Conservation (phyloP, 2,888 invertebrate genomes). For the Chrysolina haemoptera region DNA sequence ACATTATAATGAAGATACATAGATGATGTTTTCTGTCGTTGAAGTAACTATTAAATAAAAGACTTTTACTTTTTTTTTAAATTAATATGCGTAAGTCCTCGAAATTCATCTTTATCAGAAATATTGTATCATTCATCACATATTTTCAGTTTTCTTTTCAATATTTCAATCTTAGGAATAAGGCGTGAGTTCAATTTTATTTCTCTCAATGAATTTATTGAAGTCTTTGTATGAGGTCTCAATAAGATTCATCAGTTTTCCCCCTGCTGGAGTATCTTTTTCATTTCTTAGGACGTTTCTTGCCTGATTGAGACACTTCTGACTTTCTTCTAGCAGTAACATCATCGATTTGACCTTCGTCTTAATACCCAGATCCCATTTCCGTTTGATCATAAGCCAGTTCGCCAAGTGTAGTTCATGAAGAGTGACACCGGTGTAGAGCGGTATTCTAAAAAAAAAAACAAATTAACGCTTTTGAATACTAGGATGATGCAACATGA, state of each 20-base stretch:
- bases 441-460: constrained; percentile 71
- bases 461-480: neutral
- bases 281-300: constrained; percentile 72
- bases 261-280: constrained; percentile 72
- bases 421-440: constrained; percentile 85
- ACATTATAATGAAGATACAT: no score
- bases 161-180: neutral
- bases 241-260: constrained; percentile 72
- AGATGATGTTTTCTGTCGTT: no score
- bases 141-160: neutral
- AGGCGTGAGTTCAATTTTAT: constrained; percentile 58
- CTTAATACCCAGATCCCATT: constrained; percentile 69
- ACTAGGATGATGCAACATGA: no score
- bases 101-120: no score
- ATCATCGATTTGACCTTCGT: constrained; percentile 67
- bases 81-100: no score
- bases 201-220: constrained; percentile 71
- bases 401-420: constrained; percentile 68
- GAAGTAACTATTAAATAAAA: no score
- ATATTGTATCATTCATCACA: neutral
- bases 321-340: constrained; percentile 70
- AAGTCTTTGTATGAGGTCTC: constrained; percentile 71
- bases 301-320: constrained; percentile 69
- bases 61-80: no score
- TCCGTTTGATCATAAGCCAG: constrained; percentile 60